A percentile compares a stretch with the other conserved stretches of the same genome.
Conservation (phyloP, 2,113 vertebrate genomes). For the Notothenia coriiceps region DNA sequence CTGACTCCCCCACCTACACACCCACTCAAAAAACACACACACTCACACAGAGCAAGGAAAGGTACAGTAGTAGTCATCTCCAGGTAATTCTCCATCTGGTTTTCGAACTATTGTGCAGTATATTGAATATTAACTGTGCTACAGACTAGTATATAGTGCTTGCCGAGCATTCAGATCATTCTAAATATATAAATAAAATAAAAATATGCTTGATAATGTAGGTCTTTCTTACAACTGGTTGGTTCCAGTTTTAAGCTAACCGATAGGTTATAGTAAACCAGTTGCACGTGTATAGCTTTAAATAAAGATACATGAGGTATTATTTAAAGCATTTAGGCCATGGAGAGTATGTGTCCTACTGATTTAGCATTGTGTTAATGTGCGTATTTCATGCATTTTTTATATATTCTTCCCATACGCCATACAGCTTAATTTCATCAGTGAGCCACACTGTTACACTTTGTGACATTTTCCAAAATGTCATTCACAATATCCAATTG, state of each 20-base stretch:
- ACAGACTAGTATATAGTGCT: neutral
- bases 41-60: constrained; percentile 9
- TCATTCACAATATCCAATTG: too few species aligned
- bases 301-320: neutral
- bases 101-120: too few species aligned
- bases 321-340: neutral
- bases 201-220: neutral
- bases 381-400: neutral
- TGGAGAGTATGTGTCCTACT: neutral
- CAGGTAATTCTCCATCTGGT: constrained; percentile 1
- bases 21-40: constrained; percentile 26
- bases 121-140: neutral
- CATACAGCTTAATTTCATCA: neutral
- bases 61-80: neutral
- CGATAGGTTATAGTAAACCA: neutral
- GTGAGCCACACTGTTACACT: too few species aligned
- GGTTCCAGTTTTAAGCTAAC: neutral
- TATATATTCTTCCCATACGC: neutral
- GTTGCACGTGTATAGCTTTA: neutral
- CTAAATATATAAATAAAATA: too few species aligned
- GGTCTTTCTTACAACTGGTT: neutral
- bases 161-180: neutral
- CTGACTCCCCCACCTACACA: constrained; percentile 47
- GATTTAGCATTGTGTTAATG: neutral
- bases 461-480: too few species aligned